Evolutionary conservation across 2,797 vertebrate species (phyloP).

Genomic region (Karalla daura): DNA sequence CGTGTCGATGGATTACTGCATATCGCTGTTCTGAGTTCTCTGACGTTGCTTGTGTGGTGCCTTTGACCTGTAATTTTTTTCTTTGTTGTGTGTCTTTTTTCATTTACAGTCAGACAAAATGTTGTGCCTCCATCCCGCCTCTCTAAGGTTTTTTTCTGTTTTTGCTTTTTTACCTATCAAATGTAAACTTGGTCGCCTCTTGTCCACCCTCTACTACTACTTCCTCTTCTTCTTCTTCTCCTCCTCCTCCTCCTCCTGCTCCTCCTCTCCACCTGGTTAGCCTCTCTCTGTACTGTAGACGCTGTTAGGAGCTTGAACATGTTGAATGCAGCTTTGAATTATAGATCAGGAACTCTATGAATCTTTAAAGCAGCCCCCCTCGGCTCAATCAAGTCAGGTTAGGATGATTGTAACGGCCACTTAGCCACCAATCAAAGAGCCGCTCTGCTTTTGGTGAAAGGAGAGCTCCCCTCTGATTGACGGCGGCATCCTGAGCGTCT

Average conservation of each 20-base stretch:
- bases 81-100: conserved; percentile 86
- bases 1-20: conserved; percentile 59
- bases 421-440: conserved; percentile 22
- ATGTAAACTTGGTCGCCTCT: conserved; percentile 60
- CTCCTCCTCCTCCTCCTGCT: too few relatives aligned
- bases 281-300: conserved; percentile 55
- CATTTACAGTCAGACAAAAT: conserved; percentile 89
- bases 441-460: conserved; percentile 20
- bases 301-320: conserved; percentile 22
- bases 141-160: conserved; percentile 92
- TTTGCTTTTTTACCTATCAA: conserved; percentile 81
- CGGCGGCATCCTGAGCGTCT: conserved; percentile 24
- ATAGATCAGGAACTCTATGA: background rate
- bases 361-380: conserved; percentile 19
- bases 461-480: background rate
- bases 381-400: conserved; percentile 31
- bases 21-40: conserved; percentile 66
- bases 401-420: conserved; percentile 41
- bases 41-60: conserved; percentile 77
- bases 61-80: conserved; percentile 84
- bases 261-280: conserved; percentile 67
- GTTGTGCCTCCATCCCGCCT: conserved; percentile 89
- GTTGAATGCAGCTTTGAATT: conserved; percentile 29
- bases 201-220: too few relatives aligned
- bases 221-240: too few relatives aligned